These are phyloP conservation scores for Nasonia oneida DNA, from an alignment of 2,888 invertebrate genomes.

Conservation along the genomic window DNA sequence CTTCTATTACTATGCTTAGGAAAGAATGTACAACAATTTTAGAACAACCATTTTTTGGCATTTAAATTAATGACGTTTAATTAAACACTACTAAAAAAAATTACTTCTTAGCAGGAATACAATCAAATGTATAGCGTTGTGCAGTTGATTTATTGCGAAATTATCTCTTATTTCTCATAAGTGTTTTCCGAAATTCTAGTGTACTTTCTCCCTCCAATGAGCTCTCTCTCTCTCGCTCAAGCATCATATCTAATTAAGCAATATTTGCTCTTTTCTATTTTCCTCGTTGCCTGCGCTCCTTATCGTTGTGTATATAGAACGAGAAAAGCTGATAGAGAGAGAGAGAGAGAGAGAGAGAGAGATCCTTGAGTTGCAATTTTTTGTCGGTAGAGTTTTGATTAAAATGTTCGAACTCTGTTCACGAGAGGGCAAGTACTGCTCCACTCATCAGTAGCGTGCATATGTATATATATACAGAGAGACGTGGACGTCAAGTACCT, in stretches of 20 bases:
- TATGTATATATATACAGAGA: neutral
- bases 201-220: too few relatives aligned
- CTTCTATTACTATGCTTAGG: too few relatives aligned
- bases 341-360: neutral
- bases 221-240: neutral
- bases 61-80: too few relatives aligned
- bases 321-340: neutral
- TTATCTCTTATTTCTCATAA: too few relatives aligned
- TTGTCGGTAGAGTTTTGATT: conserved; percentile 39
- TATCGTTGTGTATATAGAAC: neutral
- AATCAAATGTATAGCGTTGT: too few relatives aligned
- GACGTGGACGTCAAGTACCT: neutral
- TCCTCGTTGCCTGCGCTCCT: neutral
- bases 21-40: too few relatives aligned
- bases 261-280: neutral
- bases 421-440: neutral
- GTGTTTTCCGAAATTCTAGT: too few relatives aligned
- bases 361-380: conserved; percentile 2
- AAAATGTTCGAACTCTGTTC: conserved; percentile 31
- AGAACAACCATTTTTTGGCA: too few relatives aligned
- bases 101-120: too few relatives aligned
- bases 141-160: too few relatives aligned
- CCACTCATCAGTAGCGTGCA: neutral
- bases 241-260: conserved; percentile 47
- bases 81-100: too few relatives aligned